Evolutionary conservation across 2,113 vertebrate genomes (phyloP).

Genomic region (Panthera leo): DNA sequence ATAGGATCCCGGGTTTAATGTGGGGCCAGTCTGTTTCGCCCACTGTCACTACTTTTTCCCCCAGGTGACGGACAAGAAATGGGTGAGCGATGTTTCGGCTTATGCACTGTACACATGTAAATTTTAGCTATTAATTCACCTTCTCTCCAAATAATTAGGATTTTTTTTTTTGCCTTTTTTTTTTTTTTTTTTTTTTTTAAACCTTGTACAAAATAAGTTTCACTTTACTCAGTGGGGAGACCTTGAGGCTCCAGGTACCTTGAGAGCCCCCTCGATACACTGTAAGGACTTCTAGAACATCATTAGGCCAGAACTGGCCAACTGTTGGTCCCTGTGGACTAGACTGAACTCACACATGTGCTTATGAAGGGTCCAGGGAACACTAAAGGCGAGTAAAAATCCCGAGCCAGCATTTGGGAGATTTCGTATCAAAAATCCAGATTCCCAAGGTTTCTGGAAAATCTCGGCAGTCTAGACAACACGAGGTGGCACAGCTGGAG

Average conservation of each 20-base stretch:
- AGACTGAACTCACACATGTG: background rate
- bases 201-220: background rate
- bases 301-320: no score
- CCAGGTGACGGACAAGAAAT: background rate
- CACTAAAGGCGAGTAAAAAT: background rate
- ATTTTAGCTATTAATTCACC: background rate
- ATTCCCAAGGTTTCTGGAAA: background rate
- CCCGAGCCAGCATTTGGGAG: background rate
- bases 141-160: background rate
- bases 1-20: background rate
- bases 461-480: background rate
- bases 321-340: background rate
- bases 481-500: fast-evolving
- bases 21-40: background rate
- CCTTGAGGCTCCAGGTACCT: fast-evolving
- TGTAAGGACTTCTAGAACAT: background rate
- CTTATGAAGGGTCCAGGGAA: background rate
- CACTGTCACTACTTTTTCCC: background rate
- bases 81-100: background rate
- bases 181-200: background rate
- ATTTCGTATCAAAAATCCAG: background rate
- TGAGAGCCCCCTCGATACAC: background rate
- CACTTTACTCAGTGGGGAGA: background rate
- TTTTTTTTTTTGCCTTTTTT: background rate
- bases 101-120: background rate